Percentiles rank a stretch among this genome's conserved stretches.
phyloP scores from a whole-genome alignment of 2,113 vertebrate genomes.

The Rhabdornis inornatus region DNA sequence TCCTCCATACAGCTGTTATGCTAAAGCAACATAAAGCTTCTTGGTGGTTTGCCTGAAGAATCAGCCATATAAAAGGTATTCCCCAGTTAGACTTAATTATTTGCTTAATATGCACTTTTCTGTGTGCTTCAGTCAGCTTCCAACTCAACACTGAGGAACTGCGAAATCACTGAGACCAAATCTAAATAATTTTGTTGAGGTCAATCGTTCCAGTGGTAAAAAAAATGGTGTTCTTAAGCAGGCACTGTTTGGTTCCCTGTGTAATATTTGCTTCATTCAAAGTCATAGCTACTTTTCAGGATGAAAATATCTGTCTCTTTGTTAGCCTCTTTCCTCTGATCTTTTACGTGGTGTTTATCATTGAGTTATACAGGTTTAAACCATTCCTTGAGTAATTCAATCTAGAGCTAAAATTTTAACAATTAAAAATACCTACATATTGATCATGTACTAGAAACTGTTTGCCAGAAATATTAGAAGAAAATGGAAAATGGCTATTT shows the following conservation, averaged over 20 bases:
- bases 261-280: neutral
- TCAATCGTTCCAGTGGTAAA: neutral
- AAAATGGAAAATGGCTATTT: neutral
- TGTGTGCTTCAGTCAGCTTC: neutral
- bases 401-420: neutral
- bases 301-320: neutral
- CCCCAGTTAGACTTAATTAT: neutral
- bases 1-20: neutral
- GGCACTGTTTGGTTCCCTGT: neutral
- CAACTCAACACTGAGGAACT: neutral
- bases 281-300: neutral
- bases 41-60: neutral
- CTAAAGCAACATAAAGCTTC: neutral
- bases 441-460: neutral
- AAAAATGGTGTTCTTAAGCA: accelerated
- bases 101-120: neutral
- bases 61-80: neutral
- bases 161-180: neutral
- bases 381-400: neutral
- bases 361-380: neutral
- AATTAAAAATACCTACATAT: neutral
- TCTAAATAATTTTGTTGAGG: neutral
- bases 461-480: neutral
- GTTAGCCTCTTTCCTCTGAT: neutral
- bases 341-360: neutral